These are phyloP conservation scores for Mesorhabditis belari DNA, from an alignment of 2,888 invertebrate genomes.

Conservation along the genomic window DNA sequence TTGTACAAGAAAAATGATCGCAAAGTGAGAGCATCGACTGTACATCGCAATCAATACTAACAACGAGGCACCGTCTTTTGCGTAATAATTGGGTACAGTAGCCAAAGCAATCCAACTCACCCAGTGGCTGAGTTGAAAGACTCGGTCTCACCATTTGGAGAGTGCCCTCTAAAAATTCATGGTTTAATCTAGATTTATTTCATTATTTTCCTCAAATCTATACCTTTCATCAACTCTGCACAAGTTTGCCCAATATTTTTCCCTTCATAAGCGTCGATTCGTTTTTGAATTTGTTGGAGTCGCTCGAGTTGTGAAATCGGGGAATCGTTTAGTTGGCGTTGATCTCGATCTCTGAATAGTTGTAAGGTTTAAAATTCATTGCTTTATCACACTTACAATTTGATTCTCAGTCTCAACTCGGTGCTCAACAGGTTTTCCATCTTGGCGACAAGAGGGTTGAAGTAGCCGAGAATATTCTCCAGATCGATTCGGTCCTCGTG, in stretches of 20 bases:
- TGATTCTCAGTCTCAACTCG: slow-evolving; percentile 7
- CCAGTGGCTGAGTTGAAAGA: not conserved
- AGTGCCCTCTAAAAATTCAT: slow-evolving; percentile 32
- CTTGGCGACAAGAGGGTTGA: slow-evolving; percentile 12
- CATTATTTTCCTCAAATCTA: not conserved
- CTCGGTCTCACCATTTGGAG: slow-evolving; percentile 24
- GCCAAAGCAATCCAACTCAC: no score
- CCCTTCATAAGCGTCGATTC: slow-evolving; percentile 48
- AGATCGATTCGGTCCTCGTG: slow-evolving; percentile 40
- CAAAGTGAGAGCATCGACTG: no score
- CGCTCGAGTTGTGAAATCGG: slow-evolving; percentile 26
- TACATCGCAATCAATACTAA: no score
- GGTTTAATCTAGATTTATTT: not conserved
- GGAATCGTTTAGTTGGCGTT: slow-evolving; percentile 9
- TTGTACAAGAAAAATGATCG: no score
- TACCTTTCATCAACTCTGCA: slow-evolving; percentile 25
- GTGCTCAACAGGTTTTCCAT: slow-evolving; percentile 10
- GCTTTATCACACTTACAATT: not conserved
- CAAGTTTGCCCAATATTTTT: slow-evolving; percentile 46
- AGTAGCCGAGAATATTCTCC: slow-evolving; percentile 19
- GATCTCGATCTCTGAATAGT: not conserved
- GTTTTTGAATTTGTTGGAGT: slow-evolving; percentile 36
- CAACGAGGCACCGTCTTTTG: no score
- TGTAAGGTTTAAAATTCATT: slow-evolving; percentile 5
- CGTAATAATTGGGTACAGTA: no score